These are phyloP conservation scores for Lerista edwardsae DNA, from an alignment of 2,797 vertebrate species.

Conservation along the genomic window DNA sequence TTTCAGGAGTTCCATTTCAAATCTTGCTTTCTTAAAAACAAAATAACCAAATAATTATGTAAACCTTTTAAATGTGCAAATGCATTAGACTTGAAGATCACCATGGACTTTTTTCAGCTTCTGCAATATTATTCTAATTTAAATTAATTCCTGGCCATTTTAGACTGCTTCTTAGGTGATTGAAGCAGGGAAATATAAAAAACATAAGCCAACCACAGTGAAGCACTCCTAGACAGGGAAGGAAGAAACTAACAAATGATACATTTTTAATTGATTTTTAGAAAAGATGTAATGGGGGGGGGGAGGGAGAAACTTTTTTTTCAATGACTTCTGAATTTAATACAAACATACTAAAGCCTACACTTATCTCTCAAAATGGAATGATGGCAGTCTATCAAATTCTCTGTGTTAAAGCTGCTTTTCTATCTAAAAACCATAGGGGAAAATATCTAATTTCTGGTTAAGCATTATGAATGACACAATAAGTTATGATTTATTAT, in stretches of 20 bases:
- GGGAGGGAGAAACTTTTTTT: neutral
- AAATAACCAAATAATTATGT: accelerated
- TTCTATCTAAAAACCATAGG: neutral
- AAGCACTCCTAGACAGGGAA: neutral
- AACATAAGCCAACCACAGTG: no score
- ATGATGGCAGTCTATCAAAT: neutral
- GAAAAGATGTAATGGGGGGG: neutral
- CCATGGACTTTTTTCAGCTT: neutral
- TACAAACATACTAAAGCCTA: neutral
- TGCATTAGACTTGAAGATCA: neutral
- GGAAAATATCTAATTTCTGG: no score
- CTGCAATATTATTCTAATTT: neutral
- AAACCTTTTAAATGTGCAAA: neutral
- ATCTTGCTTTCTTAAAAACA: neutral
- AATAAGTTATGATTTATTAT: neutral
- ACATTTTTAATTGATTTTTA: no score
- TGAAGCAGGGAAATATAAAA: neutral
- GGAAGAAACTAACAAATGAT: neutral
- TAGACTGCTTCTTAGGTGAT: neutral
- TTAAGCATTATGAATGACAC: no score
- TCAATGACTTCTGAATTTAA: neutral
- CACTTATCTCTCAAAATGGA: neutral
- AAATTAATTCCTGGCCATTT: neutral
- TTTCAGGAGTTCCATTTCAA: constrained; percentile 11
- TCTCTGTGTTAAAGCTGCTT: neutral